These are phyloP conservation scores for Scylla paramamosain DNA, from an alignment of 1,140 invertebrate species.

Conservation along the genomic window DNA sequence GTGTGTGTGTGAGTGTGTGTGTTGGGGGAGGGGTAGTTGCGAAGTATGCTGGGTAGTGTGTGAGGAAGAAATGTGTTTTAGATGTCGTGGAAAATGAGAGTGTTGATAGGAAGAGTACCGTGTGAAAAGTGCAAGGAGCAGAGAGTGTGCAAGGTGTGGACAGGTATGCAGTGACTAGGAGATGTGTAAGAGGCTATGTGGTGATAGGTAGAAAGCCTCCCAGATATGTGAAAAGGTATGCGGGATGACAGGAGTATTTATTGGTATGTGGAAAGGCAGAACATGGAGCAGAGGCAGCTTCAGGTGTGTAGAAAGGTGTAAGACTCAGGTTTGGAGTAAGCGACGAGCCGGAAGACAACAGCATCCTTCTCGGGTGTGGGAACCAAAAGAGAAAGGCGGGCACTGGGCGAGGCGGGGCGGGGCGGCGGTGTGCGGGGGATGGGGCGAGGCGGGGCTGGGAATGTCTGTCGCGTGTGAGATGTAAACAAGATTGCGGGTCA, in stretches of 20 bases:
- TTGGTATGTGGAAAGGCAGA: background rate
- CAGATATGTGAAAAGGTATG: background rate
- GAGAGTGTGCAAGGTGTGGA: background rate
- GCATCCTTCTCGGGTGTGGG: background rate
- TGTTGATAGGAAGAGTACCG: background rate
- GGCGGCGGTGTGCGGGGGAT: background rate
- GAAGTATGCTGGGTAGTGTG: background rate
- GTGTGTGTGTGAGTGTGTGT: background rate
- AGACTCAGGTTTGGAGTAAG: background rate
- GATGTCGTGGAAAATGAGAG: background rate
- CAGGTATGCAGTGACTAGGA: background rate
- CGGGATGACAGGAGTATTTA: background rate
- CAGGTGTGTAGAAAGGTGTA: background rate
- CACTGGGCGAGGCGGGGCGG: background rate
- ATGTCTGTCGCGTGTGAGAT: background rate
- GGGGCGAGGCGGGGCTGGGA: background rate
- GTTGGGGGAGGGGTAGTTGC: background rate
- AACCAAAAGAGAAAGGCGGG: background rate
- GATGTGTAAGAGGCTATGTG: background rate
- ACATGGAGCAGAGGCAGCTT: background rate
- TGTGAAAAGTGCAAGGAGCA: too few relatives aligned
- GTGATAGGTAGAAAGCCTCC: too few relatives aligned
- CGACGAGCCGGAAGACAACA: background rate
- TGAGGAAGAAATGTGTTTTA: too few relatives aligned
- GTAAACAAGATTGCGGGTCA: background rate